Percentiles rank a stretch among this genome's conserved stretches.
phyloP scores from a whole-genome alignment of 2,113 vertebrate genomes.

The Ictidomys tridecemlineatus region DNA sequence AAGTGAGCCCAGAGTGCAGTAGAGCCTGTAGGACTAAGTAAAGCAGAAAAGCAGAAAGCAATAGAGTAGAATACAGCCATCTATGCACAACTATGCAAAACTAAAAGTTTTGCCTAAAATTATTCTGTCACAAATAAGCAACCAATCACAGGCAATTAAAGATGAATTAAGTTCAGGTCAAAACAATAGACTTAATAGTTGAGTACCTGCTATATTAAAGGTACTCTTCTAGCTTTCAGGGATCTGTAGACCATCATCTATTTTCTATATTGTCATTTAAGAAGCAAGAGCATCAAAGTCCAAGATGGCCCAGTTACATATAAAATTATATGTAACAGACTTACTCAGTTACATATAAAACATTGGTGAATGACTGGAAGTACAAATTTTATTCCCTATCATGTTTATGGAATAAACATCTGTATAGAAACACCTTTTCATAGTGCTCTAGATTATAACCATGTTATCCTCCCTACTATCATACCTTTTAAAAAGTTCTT shows the following conservation, averaged over 20 bases:
- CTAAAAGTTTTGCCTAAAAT: neutral
- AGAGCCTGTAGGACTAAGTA: neutral
- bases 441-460: neutral
- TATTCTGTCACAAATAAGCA: neutral
- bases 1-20: neutral
- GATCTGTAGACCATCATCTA: neutral
- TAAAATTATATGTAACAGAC: neutral
- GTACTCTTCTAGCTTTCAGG: neutral
- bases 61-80: neutral
- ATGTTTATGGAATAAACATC: neutral
- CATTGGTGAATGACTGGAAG: neutral
- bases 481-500: neutral
- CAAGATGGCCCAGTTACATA: neutral
- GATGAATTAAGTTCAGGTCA: neutral
- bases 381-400: neutral
- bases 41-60: neutral
- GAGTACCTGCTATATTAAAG: neutral
- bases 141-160: neutral
- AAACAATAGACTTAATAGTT: neutral
- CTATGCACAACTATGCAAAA: neutral
- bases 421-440: neutral
- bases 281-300: neutral
- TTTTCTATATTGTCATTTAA: neutral
- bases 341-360: neutral
- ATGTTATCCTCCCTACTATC: neutral